Percentiles rank a stretch among this genome's conserved stretches.
These are phyloP conservation scores for Eueremaeus valkanovi DNA, from an alignment of 2,888 invertebrate species.

Conservation along the genomic window DNA sequence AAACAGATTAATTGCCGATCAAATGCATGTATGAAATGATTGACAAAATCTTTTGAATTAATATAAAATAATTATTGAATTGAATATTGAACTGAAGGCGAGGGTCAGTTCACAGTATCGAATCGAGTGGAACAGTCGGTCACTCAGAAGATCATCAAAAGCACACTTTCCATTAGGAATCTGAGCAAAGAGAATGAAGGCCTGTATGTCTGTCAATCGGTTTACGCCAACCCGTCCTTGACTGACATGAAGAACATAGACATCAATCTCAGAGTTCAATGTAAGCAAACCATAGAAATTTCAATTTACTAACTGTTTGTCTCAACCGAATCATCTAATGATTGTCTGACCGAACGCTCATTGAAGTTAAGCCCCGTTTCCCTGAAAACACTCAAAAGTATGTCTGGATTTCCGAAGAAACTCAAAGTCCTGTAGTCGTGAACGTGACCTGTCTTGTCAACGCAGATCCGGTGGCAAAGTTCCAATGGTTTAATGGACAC, in stretches of 20 bases:
- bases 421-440: constrained; percentile 25
- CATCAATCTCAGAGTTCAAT: constrained; percentile 33
- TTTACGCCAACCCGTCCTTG: constrained; percentile 18
- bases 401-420: constrained; percentile 33
- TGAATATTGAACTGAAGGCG: neutral
- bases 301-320: neutral
- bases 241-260: constrained; percentile 30
- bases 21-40: neutral
- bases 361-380: constrained; percentile 30
- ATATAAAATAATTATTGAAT: neutral
- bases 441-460: constrained; percentile 37
- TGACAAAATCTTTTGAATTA: neutral
- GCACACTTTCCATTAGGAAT: constrained; percentile 1
- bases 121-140: neutral
- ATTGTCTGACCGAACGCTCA: too few species aligned
- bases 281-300: neutral
- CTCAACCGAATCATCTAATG: too few species aligned
- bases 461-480: constrained; percentile 36
- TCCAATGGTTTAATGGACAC: constrained; percentile 2
- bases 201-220: constrained; percentile 9
- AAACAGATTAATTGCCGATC: neutral
- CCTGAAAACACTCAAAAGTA: constrained; percentile 29
- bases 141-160: neutral
- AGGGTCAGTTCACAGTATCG: neutral
- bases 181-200: constrained; percentile 37